Conservation (phyloP, 2,797 vertebrate genomes). For the Coracias cyanogaster region DNA sequence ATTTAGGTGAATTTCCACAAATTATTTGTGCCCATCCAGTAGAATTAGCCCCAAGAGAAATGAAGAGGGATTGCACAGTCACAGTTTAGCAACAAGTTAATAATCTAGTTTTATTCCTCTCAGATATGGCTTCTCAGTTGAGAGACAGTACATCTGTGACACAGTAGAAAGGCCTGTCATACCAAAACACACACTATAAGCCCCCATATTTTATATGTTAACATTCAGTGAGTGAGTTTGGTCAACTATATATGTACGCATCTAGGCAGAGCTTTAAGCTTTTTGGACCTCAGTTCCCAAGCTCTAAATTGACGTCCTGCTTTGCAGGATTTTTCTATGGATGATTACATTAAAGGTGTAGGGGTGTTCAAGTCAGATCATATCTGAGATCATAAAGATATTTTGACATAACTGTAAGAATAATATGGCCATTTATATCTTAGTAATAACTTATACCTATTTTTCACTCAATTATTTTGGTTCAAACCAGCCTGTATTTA, state of each 20-base stretch:
- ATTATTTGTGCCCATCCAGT: neutral
- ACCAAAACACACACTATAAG: neutral
- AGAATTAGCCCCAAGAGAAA: neutral
- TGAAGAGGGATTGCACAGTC: accelerated
- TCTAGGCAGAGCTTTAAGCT: neutral
- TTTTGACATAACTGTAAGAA: neutral
- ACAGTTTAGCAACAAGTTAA: neutral
- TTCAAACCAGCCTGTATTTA: neutral
- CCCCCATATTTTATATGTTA: neutral
- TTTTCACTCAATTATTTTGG: neutral
- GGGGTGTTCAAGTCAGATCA: neutral
- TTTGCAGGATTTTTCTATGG: neutral
- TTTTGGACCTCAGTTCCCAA: neutral
- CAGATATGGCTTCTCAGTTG: neutral
- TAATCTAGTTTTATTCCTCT: neutral
- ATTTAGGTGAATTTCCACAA: neutral
- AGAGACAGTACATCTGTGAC: neutral
- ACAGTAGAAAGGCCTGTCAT: neutral
- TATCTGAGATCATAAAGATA: neutral
- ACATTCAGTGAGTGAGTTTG: neutral
- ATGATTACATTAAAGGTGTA: neutral
- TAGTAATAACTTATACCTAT: neutral
- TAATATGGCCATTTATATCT: neutral
- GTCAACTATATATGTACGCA: neutral
- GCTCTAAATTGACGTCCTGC: neutral